A percentile compares a stretch with the other conserved stretches of the same genome.
Evolutionary conservation across 2,797 vertebrate genomes (phyloP).

Genomic region (Pipistrellus nathusii): DNA sequence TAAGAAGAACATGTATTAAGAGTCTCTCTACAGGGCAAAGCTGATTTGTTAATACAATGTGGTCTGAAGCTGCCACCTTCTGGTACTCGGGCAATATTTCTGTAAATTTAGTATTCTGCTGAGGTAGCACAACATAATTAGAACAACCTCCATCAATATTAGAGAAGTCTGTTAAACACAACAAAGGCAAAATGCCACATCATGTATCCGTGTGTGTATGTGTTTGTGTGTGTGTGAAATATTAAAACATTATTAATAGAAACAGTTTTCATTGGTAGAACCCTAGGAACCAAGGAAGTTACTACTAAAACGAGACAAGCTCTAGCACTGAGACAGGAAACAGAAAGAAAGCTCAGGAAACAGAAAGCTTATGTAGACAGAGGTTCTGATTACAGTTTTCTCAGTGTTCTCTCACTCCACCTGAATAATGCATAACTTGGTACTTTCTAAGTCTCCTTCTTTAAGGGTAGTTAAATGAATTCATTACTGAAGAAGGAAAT

Average conservation of each 20-base stretch:
- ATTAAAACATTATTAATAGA: background rate
- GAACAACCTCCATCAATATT: background rate
- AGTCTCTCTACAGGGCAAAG: constrained; percentile 38
- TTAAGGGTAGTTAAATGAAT: background rate
- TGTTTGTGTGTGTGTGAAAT: background rate
- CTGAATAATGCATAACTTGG: background rate
- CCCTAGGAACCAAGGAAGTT: background rate
- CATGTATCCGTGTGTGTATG: background rate
- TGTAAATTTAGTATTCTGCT: constrained; percentile 12
- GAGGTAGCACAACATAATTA: background rate
- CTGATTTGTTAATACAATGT: constrained; percentile 68
- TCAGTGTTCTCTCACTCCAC: background rate
- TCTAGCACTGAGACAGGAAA: background rate
- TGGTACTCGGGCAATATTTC: constrained; percentile 71
- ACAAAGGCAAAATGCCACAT: background rate
- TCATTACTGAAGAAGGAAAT: background rate
- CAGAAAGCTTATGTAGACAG: background rate
- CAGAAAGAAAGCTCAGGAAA: background rate
- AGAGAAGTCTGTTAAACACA: background rate
- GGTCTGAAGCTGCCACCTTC: constrained; percentile 89
- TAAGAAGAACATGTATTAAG: constrained; percentile 66
- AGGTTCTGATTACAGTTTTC: background rate
- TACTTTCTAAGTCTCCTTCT: background rate
- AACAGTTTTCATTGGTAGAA: background rate
- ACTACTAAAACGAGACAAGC: background rate